phyloP scores from a whole-genome alignment of 2,113 vertebrate genomes.

The Origma solitaria region DNA sequence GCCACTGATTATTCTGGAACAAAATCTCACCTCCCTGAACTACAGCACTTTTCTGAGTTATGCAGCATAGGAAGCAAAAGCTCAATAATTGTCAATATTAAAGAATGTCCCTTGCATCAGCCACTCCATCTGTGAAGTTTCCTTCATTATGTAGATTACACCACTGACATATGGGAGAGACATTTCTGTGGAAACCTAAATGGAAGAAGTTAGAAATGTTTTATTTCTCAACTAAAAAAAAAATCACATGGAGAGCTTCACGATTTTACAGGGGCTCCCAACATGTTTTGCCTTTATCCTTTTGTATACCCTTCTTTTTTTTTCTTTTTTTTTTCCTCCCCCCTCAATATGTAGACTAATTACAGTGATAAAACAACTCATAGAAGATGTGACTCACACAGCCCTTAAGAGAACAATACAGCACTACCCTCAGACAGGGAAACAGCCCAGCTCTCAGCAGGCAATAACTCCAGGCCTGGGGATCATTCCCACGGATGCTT shows the following conservation, averaged over 20 bases:
- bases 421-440: background rate
- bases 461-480: background rate
- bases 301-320: background rate
- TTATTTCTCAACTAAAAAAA: background rate
- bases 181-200: background rate
- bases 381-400: background rate
- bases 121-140: background rate
- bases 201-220: background rate
- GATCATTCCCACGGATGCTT: conserved; percentile 19
- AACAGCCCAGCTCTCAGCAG: conserved; percentile 3
- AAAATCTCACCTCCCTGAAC: conserved; percentile 12
- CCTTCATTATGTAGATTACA: background rate
- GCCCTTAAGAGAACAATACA: conserved; percentile 5
- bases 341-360: background rate
- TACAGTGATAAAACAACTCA: conserved; percentile 20
- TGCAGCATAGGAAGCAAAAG: conserved; percentile 15
- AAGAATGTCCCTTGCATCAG: background rate
- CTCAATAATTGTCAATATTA: conserved; percentile 8
- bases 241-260: background rate
- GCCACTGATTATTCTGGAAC: conserved; percentile 46
- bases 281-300: background rate
- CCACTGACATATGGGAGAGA: background rate
- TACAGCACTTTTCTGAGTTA: conserved; percentile 1
- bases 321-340: rapidly evolving
- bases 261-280: background rate